Percentiles rank a stretch among this genome's conserved stretches.
Conservation (phyloP, 35 echinoderm and acorn worm genomes). For the Strongylocentrotus purpuratus region DNA sequence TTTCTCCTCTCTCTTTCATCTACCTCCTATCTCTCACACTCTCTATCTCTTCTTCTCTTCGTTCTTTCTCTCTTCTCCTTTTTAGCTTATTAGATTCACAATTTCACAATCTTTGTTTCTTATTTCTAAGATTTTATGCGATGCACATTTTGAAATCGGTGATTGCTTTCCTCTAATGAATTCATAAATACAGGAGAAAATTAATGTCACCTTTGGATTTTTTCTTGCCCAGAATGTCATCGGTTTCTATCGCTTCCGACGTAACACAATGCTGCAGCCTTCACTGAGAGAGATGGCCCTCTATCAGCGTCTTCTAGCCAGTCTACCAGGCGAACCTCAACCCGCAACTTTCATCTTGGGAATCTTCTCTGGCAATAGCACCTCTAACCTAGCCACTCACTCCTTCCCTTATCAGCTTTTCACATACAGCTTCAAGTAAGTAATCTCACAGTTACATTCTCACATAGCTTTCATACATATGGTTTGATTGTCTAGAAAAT, state of each 20-base stretch:
- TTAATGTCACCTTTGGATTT: neutral
- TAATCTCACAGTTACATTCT: neutral
- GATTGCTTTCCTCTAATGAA: too few species aligned
- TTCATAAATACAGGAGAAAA: too few species aligned
- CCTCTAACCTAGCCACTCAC: slow-evolving; percentile 72
- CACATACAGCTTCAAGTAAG: slow-evolving; percentile 66
- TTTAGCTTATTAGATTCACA: too few species aligned
- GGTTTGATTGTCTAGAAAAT: too few species aligned
- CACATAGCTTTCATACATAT: too few species aligned
- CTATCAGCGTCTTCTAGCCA: slow-evolving; percentile 61
- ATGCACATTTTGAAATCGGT: too few species aligned
- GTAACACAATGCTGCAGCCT: slow-evolving; percentile 61
- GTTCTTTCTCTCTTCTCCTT: too few species aligned
- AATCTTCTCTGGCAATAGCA: slow-evolving; percentile 65
- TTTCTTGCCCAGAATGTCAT: slow-evolving; percentile 63
- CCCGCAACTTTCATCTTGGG: slow-evolving; percentile 75
- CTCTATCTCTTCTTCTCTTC: too few species aligned
- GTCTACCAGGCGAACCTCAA: slow-evolving; percentile 29
- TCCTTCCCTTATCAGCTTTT: slow-evolving; percentile 69
- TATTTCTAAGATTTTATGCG: too few species aligned
- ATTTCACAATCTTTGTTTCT: too few species aligned
- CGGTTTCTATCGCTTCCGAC: slow-evolving; percentile 79
- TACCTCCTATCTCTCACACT: too few species aligned
- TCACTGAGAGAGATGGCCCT: slow-evolving; percentile 67
- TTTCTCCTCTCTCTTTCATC: too few species aligned